These are phyloP conservation scores for Rhadina sibilatrix DNA, from an alignment of 2,113 vertebrate species.

Conservation along the genomic window DNA sequence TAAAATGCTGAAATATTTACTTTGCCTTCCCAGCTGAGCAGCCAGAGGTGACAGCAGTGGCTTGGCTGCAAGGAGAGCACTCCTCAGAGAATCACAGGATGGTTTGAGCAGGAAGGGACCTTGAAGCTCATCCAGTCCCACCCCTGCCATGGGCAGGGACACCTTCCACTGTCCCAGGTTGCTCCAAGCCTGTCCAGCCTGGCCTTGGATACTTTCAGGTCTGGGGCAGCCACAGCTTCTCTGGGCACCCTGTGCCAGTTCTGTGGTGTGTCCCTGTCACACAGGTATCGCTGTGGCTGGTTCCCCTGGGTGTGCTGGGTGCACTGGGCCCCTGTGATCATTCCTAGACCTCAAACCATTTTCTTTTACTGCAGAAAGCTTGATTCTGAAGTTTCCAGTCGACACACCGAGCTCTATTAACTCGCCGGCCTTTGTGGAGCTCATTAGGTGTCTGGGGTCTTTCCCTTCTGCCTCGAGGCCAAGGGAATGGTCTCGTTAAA, in stretches of 20 bases:
- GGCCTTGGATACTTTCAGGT: neutral
- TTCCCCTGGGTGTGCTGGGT: neutral
- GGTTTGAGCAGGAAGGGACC: neutral
- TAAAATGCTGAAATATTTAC: neutral
- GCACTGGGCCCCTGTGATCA: neutral
- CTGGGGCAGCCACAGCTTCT: neutral
- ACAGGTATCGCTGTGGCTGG: neutral
- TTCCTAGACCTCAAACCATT: neutral
- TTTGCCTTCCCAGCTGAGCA: neutral
- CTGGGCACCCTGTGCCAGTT: neutral
- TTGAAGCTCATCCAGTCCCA: neutral
- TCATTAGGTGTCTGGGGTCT: constrained; percentile 23
- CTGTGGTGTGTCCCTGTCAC: neutral
- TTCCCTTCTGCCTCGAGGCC: constrained; percentile 6
- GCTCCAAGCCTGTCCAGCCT: accelerated
- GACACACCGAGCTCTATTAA: neutral
- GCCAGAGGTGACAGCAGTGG: neutral
- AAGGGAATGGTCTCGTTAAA: constrained; percentile 27
- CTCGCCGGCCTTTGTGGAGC: neutral
- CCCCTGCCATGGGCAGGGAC: neutral
- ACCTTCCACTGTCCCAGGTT: neutral
- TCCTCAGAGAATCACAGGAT: neutral
- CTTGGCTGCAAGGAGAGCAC: accelerated
- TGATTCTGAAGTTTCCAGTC: neutral
- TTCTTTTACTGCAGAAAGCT: neutral